A percentile compares a stretch with the other conserved stretches of the same genome.
These are phyloP conservation scores for Tachystola acroxantha DNA, from an alignment of 2,888 invertebrate genomes.

Conservation along the genomic window DNA sequence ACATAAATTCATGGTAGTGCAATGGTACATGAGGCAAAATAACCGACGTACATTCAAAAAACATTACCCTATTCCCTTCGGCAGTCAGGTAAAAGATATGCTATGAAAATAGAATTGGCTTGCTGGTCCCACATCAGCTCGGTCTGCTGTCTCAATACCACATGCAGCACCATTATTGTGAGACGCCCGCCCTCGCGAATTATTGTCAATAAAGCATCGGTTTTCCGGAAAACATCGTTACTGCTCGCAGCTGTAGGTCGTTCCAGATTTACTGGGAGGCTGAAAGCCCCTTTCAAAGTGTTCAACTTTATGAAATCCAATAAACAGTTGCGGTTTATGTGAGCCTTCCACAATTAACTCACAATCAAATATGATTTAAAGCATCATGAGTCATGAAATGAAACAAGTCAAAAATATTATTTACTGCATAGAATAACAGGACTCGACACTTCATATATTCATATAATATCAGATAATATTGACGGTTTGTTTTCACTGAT, in stretches of 20 bases:
- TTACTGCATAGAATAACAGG: too few relatives aligned
- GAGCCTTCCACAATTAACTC: not conserved
- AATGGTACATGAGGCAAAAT: too few relatives aligned
- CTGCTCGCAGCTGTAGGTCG: slow-evolving; percentile 50
- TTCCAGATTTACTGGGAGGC: slow-evolving; percentile 27
- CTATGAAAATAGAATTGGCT: too few relatives aligned
- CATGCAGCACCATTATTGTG: slow-evolving; percentile 51
- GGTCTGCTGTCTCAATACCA: slow-evolving; percentile 26
- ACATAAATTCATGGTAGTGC: too few relatives aligned
- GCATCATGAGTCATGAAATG: too few relatives aligned
- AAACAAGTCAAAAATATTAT: too few relatives aligned
- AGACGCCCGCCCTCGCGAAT: slow-evolving; percentile 53
- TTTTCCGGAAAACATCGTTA: slow-evolving; percentile 56
- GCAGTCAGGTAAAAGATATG: too few relatives aligned
- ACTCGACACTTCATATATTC: too few relatives aligned
- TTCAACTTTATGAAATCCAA: slow-evolving; percentile 7
- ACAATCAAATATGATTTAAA: not conserved
- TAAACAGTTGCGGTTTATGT: slow-evolving; percentile 12
- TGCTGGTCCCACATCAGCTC: slow-evolving; percentile 18
- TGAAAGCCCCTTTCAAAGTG: slow-evolving; percentile 10
- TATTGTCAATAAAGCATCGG: slow-evolving; percentile 58
- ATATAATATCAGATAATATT: too few relatives aligned
- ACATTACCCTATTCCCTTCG: too few relatives aligned
- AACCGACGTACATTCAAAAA: too few relatives aligned
- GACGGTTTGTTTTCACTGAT: too few relatives aligned